A percentile compares a stretch with the other conserved stretches of the same genome.
Conservation (phyloP, 92 coral and sea anemone species). For the Phenganax stokvisi region DNA sequence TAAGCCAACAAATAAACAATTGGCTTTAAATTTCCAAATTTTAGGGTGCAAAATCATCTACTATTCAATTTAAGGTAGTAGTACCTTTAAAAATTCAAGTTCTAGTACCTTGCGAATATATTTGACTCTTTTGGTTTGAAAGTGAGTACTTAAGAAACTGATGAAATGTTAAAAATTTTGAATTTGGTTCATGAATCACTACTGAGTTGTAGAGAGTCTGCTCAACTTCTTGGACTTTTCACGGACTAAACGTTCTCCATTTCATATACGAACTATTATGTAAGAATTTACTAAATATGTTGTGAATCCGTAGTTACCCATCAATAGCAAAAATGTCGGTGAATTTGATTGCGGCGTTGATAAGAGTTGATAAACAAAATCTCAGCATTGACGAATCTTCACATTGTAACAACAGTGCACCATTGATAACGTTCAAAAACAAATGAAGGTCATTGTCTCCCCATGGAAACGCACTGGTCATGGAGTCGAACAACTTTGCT, state of each 20-base stretch:
- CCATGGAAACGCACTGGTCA: constrained; percentile 96
- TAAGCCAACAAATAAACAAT: too few relatives aligned
- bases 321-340: constrained; percentile 79
- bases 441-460: constrained; percentile 86
- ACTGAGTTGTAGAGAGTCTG: neutral
- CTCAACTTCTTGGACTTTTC: neutral
- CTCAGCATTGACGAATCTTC: constrained; percentile 93
- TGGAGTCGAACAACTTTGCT: constrained; percentile 71
- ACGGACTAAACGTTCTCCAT: neutral
- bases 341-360: constrained; percentile 87
- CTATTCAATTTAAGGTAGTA: too few relatives aligned
- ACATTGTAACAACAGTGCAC: constrained; percentile 86
- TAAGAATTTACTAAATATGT: neutral
- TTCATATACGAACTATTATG: neutral
- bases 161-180: too few relatives aligned
- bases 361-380: constrained; percentile 73
- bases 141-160: too few relatives aligned
- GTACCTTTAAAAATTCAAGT: too few relatives aligned
- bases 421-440: constrained; percentile 89
- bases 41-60: too few relatives aligned
- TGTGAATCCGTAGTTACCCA: constrained; percentile 58
- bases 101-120: too few relatives aligned
- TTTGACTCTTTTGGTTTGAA: too few relatives aligned
- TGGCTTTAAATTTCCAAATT: too few relatives aligned
- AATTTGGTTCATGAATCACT: too few relatives aligned